Evolutionary conservation across 2,113 vertebrate genomes (phyloP).

Genomic region (Narcine bancroftii): DNA sequence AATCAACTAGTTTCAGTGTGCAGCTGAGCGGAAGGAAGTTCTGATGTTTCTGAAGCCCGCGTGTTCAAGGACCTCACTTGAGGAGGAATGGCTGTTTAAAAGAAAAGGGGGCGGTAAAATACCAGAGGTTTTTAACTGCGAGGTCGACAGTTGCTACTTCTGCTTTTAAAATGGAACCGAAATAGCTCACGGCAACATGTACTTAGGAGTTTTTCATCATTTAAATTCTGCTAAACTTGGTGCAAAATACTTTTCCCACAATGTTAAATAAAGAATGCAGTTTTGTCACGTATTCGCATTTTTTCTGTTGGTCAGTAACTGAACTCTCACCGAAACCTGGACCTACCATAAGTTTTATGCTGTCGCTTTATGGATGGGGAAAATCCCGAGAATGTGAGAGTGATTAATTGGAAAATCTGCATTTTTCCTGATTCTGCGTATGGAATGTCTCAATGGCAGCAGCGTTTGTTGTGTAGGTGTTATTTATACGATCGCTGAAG

Average conservation of each 20-base stretch:
- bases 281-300: not conserved
- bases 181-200: not conserved
- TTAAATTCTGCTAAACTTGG: not conserved
- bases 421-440: not conserved
- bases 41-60: conserved; percentile 25
- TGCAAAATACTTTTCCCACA: not conserved
- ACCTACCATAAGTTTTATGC: not conserved
- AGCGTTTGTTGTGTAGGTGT: not conserved
- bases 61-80: not conserved
- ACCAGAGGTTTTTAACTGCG: conserved; percentile 7
- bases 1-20: conserved; percentile 31
- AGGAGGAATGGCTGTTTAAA: not conserved
- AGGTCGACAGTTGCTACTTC: not conserved
- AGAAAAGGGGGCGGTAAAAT: not conserved
- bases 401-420: not conserved
- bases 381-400: too few species aligned
- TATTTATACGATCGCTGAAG: not conserved
- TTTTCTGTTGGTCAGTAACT: not conserved
- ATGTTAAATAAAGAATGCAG: not conserved
- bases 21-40: conserved; percentile 35
- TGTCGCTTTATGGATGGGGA: not conserved
- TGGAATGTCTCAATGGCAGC: not conserved
- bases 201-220: not conserved
- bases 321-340: not conserved
- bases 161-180: conserved; percentile 8